Evolutionary conservation across 2,888 invertebrate species (phyloP), one percentile per base, ranked within the genome.

Genomic region (Euzophera pinguis): DNA sequence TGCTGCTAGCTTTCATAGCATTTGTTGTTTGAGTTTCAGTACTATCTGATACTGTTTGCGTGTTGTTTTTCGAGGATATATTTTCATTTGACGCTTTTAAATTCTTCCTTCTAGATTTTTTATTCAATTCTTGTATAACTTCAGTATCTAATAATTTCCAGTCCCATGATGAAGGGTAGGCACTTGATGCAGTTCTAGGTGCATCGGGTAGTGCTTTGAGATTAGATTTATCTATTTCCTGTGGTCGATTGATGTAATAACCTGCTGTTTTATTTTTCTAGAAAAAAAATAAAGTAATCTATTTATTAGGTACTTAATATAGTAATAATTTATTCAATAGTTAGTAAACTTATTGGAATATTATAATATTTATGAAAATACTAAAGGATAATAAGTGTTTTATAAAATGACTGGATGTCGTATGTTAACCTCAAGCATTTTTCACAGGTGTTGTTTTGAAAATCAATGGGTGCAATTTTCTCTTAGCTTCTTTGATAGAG

Each of bases 221-320:
- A 45, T 93, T 84, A 54, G 92, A 92, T 61, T 93, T 91, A 68
- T 97, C 97, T 57, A 97, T 91, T 76, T 97, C 97, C 59, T 93
- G 92, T 13, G 93, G 92, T 67, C 94, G 92, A 62, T 92, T 95
- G 71, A 93, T 92, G 76, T 97, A 97, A 78, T 94, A 95, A 8
- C 93, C 93, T 1, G 97, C 93, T 1, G 95, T 94, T 89, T 94
- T 95, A 81, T 95, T 94, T 93, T 93, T 96, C 96, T 97, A 88
- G 57, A 53, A 3, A 32, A 32, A 22, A 22, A 22, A 22, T 2
- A 22, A 22, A 22, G n/a, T 22, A 22, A 22, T 22, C 22, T 22
- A 22, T 22, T 22, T 22, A 22, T 22, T 22, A 22, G 2, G 22
- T 22, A 22, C 3, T 22, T 22, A 22, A 2, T 22, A 22, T 3